phyloP scores from a whole-genome alignment of 2,113 vertebrate species.

The Phoenicopterus ruber region DNA sequence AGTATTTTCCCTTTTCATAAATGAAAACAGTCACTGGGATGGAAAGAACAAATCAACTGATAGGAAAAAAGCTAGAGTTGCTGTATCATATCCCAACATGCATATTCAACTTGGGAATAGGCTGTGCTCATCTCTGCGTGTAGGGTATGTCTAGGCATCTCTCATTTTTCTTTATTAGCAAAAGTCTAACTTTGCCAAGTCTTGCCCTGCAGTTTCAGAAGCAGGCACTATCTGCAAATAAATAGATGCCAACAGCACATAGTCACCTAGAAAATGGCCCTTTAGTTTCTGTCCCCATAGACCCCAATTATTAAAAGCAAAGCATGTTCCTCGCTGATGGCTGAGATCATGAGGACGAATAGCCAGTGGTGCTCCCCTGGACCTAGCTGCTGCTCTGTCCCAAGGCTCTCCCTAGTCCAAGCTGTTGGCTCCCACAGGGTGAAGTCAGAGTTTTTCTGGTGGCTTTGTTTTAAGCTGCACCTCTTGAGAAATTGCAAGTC shows the following conservation, averaged over 20 bases:
- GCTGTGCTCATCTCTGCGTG: background rate
- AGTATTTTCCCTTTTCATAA: background rate
- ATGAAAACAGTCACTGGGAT: background rate
- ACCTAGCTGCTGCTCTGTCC: background rate
- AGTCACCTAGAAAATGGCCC: background rate
- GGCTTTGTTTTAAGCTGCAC: background rate
- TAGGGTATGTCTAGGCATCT: background rate
- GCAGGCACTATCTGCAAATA: background rate
- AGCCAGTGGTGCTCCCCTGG: background rate
- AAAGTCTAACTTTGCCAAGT: background rate
- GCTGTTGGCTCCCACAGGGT: background rate
- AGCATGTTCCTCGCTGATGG: accelerated
- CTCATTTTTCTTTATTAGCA: background rate
- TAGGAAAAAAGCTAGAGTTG: background rate
- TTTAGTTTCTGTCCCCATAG: background rate
- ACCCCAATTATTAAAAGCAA: background rate
- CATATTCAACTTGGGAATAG: background rate
- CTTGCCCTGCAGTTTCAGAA: background rate
- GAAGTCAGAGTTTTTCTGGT: background rate
- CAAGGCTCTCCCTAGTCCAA: background rate
- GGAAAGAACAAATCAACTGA: background rate
- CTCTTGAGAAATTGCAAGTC: background rate
- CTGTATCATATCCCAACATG: background rate
- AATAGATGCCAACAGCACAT: background rate
- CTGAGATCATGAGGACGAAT: background rate